phyloP scores from a whole-genome alignment of 2,797 vertebrate species.

The Syncerus caffer region DNA sequence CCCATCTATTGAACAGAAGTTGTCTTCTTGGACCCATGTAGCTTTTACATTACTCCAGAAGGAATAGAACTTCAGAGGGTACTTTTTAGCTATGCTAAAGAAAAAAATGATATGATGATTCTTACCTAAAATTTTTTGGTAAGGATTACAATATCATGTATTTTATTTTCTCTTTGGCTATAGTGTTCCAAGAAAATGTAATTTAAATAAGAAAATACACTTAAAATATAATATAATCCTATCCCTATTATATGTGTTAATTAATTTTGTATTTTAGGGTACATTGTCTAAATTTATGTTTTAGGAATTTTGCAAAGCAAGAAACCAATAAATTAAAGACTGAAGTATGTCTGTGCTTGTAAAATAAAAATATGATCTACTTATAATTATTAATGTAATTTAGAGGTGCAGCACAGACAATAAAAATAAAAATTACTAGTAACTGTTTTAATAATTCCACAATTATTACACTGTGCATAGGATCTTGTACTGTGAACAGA shows the following conservation, averaged over 20 bases:
- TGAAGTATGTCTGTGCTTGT: background rate
- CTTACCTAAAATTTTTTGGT: background rate
- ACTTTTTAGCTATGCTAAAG: background rate
- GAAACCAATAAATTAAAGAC: constrained; percentile 41
- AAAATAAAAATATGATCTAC: constrained; percentile 56
- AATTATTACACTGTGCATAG: constrained; percentile 60
- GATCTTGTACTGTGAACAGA: constrained; percentile 54
- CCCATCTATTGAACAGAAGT: background rate
- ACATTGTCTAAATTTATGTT: constrained; percentile 34
- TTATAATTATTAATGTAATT: constrained; percentile 69
- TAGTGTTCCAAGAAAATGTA: background rate
- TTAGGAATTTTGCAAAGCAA: constrained; percentile 58
- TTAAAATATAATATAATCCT: background rate
- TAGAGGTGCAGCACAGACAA: constrained; percentile 44
- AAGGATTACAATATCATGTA: background rate
- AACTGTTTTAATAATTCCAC: constrained; percentile 65
- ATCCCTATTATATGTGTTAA: background rate
- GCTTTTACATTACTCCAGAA: background rate
- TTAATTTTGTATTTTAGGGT: constrained; percentile 54
- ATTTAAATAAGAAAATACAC: background rate
- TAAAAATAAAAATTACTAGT: constrained; percentile 67
- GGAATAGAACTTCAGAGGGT: background rate
- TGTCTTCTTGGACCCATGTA: background rate
- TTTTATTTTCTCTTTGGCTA: background rate
- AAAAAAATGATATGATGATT: background rate